phyloP scores from a whole-genome alignment of 2,888 invertebrate species.

The Omphaloscelis lunosa region DNA sequence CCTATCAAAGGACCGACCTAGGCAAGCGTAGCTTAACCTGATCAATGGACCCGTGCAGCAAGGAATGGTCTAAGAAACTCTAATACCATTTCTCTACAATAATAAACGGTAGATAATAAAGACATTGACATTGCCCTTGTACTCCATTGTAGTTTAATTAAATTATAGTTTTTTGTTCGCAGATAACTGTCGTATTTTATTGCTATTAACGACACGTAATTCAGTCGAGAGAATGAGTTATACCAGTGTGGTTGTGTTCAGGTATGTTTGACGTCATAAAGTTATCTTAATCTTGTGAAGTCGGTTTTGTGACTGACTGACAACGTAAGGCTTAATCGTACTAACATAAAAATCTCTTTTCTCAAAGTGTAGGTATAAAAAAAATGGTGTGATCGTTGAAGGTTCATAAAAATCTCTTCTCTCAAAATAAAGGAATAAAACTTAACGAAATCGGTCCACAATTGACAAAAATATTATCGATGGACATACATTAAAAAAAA shows the following conservation, averaged over 20 bases:
- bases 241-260: conserved; percentile 35
- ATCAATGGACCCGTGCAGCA: no score
- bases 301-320: not conserved
- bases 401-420: no score
- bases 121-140: not conserved
- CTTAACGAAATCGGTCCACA: no score
- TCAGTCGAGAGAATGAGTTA: conserved; percentile 34
- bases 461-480: no score
- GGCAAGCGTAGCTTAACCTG: no score
- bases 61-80: no score
- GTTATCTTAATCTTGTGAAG: not conserved
- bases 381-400: no score
- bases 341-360: not conserved
- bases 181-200: not conserved
- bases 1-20: no score
- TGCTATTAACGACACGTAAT: not conserved
- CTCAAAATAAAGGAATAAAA: no score
- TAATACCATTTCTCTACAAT: no score
- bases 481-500: no score
- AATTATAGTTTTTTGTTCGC: not conserved
- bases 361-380: not conserved
- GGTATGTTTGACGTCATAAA: conserved; percentile 7
- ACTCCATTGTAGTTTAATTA: not conserved
- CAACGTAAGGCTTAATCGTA: not conserved
- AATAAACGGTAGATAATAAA: not conserved